These are phyloP conservation scores for Pipistrellus pygmaeus DNA, from an alignment of 2,797 vertebrate species.

Conservation along the genomic window DNA sequence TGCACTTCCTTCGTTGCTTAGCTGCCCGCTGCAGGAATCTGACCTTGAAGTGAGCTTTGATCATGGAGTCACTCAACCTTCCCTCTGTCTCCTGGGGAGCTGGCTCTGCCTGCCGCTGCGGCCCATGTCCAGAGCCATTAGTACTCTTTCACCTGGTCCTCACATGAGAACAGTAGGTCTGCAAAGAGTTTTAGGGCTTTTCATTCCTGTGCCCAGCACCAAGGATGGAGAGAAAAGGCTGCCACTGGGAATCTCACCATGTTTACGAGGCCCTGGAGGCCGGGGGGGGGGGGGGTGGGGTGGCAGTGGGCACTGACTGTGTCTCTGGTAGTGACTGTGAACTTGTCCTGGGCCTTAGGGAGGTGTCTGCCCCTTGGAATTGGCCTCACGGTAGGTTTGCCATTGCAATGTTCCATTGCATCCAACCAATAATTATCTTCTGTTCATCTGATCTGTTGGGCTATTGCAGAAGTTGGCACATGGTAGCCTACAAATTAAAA, in stretches of 20 bases:
- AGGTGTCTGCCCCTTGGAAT: not conserved
- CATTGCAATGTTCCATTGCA: not conserved
- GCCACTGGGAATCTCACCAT: not conserved
- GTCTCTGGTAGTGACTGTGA: not conserved
- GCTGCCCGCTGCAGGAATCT: conserved; percentile 33
- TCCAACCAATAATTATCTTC: not conserved
- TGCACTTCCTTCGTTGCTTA: conserved; percentile 70
- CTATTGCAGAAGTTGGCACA: not conserved
- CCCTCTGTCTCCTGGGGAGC: not conserved
- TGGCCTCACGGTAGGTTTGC: not conserved
- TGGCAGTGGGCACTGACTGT: not conserved
- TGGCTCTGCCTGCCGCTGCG: not conserved
- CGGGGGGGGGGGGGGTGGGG: not conserved
- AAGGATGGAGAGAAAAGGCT: not conserved
- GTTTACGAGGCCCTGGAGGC: not conserved
- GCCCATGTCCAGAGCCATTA: not conserved
- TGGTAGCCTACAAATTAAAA: not conserved
- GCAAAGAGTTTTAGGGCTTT: not conserved
- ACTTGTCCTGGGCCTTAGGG: not conserved
- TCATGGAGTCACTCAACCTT: not conserved
- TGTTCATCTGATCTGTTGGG: not conserved
- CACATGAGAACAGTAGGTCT: not conserved
- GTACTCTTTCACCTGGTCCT: not conserved
- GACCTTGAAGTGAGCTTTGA: conserved; percentile 68
- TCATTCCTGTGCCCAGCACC: not conserved